Conservation (phyloP, 2,113 vertebrate genomes). For the Archocentrus centrarchus region DNA sequence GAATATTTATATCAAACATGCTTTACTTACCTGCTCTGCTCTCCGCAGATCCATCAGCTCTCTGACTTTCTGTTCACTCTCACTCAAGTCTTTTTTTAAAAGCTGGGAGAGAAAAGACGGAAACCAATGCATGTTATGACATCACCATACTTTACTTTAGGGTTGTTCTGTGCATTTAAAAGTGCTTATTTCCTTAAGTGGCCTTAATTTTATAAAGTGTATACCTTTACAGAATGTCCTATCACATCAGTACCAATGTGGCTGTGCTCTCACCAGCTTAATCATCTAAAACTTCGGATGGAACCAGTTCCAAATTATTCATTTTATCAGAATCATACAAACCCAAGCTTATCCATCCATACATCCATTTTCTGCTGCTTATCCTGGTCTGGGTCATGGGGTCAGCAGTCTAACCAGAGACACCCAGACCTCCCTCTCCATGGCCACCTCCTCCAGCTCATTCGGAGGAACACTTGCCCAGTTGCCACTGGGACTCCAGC, state of each 20-base stretch:
- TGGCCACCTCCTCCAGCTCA: background rate
- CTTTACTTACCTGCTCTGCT: conserved; percentile 82
- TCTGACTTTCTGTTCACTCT: conserved; percentile 78
- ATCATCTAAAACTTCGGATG: background rate
- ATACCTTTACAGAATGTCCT: background rate
- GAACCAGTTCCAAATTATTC: background rate
- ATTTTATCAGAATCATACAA: background rate
- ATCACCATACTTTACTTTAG: background rate
- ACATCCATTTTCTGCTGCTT: too few species aligned
- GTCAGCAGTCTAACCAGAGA: too few species aligned
- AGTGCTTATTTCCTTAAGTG: background rate
- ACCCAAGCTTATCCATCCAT: background rate
- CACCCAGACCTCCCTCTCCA: background rate
- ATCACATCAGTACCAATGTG: background rate
- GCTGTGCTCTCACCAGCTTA: background rate
- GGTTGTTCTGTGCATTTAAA: background rate
- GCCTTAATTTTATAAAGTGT: background rate
- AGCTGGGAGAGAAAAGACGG: conserved; percentile 73
- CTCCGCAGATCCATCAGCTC: conserved; percentile 82
- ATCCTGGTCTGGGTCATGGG: too few species aligned
- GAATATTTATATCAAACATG: background rate
- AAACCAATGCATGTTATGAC: background rate
- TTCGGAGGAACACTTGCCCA: background rate
- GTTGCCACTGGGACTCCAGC: background rate
- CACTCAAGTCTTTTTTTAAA: conserved; percentile 81